A percentile compares a stretch with the other conserved stretches of the same genome.
Evolutionary conservation across 2,797 vertebrate genomes (phyloP).

Genomic region (Hypotaenidia philippensis): DNA sequence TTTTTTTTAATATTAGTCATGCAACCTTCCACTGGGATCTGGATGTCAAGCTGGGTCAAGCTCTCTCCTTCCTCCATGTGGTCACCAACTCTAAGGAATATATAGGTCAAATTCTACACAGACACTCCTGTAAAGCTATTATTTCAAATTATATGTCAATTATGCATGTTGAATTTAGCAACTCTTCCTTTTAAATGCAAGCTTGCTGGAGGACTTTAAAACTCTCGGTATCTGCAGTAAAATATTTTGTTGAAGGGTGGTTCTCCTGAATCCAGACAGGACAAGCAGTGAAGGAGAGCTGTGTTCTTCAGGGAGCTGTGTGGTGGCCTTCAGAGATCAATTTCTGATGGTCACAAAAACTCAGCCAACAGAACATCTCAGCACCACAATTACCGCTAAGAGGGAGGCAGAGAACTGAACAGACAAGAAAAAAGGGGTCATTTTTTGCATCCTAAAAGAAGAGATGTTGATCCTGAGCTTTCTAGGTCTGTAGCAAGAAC

Average conservation of each 20-base stretch:
- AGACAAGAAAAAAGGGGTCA: not conserved
- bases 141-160: conserved; percentile 58
- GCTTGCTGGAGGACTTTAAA: conserved; percentile 40
- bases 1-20: conserved; percentile 37
- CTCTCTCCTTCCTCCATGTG: conserved; percentile 19
- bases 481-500: not conserved
- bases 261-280: not conserved
- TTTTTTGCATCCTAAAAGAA: not conserved
- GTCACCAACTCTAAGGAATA: conserved; percentile 38
- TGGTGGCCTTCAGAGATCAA: not conserved
- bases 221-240: conserved; percentile 1
- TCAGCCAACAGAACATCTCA: not conserved
- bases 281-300: not conserved
- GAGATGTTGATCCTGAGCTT: not conserved
- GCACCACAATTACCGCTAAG: not conserved
- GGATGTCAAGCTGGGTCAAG: conserved; percentile 57
- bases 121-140: conserved; percentile 62
- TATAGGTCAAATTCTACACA: conserved; percentile 61
- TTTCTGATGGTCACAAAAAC: not conserved
- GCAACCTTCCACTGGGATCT: conserved; percentile 32
- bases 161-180: conserved; percentile 54
- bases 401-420: not conserved
- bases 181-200: conserved; percentile 61
- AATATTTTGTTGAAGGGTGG: not conserved
- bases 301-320: not conserved